Conservation (phyloP, 2,888 invertebrate genomes). For the Cacoxenus indagator region DNA sequence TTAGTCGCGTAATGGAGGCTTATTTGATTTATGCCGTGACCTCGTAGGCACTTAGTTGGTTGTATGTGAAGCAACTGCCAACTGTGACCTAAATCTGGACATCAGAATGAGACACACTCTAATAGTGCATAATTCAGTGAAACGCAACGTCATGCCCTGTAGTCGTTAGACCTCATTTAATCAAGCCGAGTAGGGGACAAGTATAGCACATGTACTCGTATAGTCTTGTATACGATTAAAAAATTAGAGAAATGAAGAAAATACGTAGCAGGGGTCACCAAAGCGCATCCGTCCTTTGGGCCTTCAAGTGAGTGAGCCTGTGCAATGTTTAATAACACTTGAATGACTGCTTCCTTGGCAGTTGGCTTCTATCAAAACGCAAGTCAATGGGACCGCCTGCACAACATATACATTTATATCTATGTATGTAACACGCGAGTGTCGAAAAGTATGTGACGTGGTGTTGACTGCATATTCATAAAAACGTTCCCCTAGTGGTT, state of each 20-base stretch:
- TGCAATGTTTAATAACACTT: constrained; percentile 5
- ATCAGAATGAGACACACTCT: too few species aligned
- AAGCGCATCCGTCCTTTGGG: background rate
- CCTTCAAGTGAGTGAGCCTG: background rate
- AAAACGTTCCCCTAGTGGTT: constrained; percentile 16
- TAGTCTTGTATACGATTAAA: background rate
- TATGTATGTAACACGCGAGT: background rate
- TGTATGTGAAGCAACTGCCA: too few species aligned
- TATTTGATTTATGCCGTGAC: background rate
- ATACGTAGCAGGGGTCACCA: background rate
- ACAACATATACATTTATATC: constrained; percentile 2
- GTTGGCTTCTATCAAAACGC: constrained; percentile 11
- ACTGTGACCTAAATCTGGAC: too few species aligned
- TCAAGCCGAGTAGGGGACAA: too few species aligned
- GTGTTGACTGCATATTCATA: background rate
- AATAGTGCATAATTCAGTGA: too few species aligned
- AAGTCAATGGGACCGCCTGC: background rate
- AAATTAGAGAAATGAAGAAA: background rate
- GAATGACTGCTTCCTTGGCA: background rate
- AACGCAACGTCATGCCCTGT: too few species aligned
- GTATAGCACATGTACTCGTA: background rate
- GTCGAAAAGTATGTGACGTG: background rate
- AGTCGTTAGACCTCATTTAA: too few species aligned
- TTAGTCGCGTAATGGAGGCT: constrained; percentile 1
- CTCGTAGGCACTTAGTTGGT: background rate